phyloP scores from a whole-genome alignment of 2,888 invertebrate genomes.

The Sylvicola cinctus region DNA sequence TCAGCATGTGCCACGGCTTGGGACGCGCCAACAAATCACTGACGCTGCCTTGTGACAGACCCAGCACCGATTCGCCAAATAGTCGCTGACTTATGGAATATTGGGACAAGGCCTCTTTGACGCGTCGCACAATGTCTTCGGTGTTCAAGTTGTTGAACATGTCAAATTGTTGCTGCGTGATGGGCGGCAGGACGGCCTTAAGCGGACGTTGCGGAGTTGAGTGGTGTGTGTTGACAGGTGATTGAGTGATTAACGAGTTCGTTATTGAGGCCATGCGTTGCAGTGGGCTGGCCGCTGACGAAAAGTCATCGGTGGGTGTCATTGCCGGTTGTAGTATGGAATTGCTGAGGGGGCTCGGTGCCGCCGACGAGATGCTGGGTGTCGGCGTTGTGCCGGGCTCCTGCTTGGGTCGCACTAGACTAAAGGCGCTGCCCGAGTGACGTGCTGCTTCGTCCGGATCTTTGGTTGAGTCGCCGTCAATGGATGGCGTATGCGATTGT shows the following conservation, averaged over 20 bases:
- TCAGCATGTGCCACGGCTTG: constrained; percentile 98
- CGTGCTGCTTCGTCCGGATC: constrained; percentile 39
- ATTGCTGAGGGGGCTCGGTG: constrained; percentile 68
- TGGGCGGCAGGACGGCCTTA: constrained; percentile 91
- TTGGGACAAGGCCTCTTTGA: constrained; percentile 84
- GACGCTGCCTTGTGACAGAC: constrained; percentile 90
- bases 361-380: constrained; percentile 46
- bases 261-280: constrained; percentile 97
- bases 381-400: constrained; percentile 38
- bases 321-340: constrained; percentile 69
- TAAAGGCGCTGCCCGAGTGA: constrained; percentile 49
- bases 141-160: constrained; percentile 95
- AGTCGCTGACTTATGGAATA: constrained; percentile 94
- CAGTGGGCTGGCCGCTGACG: constrained; percentile 76
- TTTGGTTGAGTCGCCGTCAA: constrained; percentile 36
- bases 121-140: constrained; percentile 92
- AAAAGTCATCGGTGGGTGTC: constrained; percentile 62
- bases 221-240: constrained; percentile 68
- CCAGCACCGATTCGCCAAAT: constrained; percentile 96
- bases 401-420: constrained; percentile 66
- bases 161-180: constrained; percentile 97
- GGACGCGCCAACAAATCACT: constrained; percentile 92
- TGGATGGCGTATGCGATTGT: constrained; percentile 8
- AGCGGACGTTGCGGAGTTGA: constrained; percentile 69
- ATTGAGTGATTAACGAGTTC: constrained; percentile 85